Evolutionary conservation across 2,888 invertebrate genomes (phyloP).

Genomic region (Meloe dianella): DNA sequence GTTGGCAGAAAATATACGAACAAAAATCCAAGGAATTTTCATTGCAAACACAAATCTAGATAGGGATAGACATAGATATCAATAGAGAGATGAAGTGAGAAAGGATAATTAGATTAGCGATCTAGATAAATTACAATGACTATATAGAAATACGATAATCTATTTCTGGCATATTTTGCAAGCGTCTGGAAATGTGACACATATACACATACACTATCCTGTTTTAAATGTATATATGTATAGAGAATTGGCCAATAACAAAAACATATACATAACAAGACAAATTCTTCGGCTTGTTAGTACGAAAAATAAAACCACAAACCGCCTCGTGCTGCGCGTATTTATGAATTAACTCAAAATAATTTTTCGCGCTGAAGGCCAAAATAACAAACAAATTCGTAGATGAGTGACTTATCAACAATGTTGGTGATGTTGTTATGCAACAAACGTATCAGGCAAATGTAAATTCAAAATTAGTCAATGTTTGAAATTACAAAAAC

Average conservation of each 20-base stretch:
- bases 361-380: background rate
- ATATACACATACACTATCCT: background rate
- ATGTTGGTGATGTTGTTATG: background rate
- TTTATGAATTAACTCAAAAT: constrained; percentile 6
- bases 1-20: background rate
- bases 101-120: background rate
- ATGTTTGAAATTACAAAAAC: too few relatives aligned
- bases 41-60: background rate
- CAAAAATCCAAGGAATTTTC: too few relatives aligned
- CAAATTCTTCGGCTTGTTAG: background rate
- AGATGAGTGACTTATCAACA: background rate
- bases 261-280: background rate
- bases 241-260: background rate
- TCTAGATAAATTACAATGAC: background rate
- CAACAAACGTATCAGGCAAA: background rate
- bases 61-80: background rate
- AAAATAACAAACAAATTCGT: background rate
- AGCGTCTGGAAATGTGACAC: constrained; percentile 31
- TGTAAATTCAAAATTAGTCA: background rate
- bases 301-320: constrained; percentile 1
- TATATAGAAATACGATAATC: constrained; percentile 13
- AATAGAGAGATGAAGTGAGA: background rate
- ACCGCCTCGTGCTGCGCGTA: background rate
- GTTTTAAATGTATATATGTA: background rate
- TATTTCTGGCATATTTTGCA: constrained; percentile 30